Base-by-base conservation (phyloP, 35 echinoderm and acorn worm genomes). In the Apostichopus parvimensis region DNA sequence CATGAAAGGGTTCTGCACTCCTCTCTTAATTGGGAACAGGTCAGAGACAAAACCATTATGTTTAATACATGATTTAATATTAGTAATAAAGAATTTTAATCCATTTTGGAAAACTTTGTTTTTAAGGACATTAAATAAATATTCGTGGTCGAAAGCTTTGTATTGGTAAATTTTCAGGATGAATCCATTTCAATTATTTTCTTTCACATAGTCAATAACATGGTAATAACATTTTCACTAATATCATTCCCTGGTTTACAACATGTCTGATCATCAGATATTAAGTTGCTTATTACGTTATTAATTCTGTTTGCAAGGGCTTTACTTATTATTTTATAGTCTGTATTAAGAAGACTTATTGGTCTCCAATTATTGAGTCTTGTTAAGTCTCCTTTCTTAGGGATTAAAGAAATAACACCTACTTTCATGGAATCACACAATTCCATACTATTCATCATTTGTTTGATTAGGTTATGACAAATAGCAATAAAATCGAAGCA, bases 321-420 rank as follows among this genome's bases (percentile, higher is more conserved):
- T 34, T 34, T 34, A 34, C 28, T 34, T 34, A 34, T 34, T 34
- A 34, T 93, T 93, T 93, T 88, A 18, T 87, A 93, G 26, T 93
- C 92, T 0, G 57, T 26, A 79, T 88, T 93, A 11, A 93, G 54
- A 8, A 93, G 92, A 54, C 80, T 93, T 24, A 92, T 87, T 53
- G 81, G 91, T 6, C 81, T 54, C 91, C 91, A 92, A 62, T 92
- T 84, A 56, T 26, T 28, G 6, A 91, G 72, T n/a, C 28, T 77
- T n/a, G 13, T 20, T 9, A 91, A 14, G 11, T 91, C 89, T 5
- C 89, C 89, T 56, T 79, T 91, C 15, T 91, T 79, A 18, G 56
- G 77, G 21, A 60, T 59, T 4, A 91, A 54, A 8, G 72, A 56
- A 9, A 79, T 5, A n/a, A 59, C 20, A 56, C 89, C 56, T 57